These are phyloP conservation scores for Rhabditoides inermis DNA, from an alignment of 2,888 invertebrate genomes.

Conservation along the genomic window DNA sequence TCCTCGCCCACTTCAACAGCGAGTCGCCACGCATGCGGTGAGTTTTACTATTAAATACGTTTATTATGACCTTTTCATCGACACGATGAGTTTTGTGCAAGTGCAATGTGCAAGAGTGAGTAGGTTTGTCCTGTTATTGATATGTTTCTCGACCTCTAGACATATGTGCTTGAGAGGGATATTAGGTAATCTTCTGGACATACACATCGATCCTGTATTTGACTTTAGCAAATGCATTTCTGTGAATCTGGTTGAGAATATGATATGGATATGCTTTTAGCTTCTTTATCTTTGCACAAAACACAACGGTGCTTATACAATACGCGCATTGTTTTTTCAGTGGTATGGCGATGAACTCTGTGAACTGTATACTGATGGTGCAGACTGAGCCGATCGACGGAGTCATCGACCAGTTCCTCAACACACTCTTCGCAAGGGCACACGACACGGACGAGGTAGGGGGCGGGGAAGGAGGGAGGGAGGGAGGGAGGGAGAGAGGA, in stretches of 20 bases:
- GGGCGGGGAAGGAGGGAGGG: no score
- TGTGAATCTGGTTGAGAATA: no score
- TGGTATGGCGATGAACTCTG: constrained; percentile 93
- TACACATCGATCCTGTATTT: no score
- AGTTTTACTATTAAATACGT: no score
- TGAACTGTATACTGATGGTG: constrained; percentile 93
- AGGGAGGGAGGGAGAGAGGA: no score
- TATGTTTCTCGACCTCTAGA: neutral
- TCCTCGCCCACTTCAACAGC: constrained; percentile 90
- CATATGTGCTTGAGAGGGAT: no score
- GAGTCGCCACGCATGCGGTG: constrained; percentile 68
- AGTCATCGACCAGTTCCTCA: constrained; percentile 85
- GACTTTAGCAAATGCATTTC: no score
- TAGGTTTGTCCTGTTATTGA: neutral
- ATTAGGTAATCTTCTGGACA: no score
- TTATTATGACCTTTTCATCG: no score
- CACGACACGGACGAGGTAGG: constrained; percentile 71
- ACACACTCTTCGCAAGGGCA: constrained; percentile 86
- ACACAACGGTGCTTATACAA: neutral
- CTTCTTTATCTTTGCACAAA: neutral
- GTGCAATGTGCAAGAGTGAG: neutral
- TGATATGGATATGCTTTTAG: no score
- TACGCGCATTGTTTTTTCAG: constrained; percentile 50
- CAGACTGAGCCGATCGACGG: constrained; percentile 85
- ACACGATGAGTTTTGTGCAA: no score